phyloP scores from a whole-genome alignment of 2,888 invertebrate species.

The Geotrupes spiniger region DNA sequence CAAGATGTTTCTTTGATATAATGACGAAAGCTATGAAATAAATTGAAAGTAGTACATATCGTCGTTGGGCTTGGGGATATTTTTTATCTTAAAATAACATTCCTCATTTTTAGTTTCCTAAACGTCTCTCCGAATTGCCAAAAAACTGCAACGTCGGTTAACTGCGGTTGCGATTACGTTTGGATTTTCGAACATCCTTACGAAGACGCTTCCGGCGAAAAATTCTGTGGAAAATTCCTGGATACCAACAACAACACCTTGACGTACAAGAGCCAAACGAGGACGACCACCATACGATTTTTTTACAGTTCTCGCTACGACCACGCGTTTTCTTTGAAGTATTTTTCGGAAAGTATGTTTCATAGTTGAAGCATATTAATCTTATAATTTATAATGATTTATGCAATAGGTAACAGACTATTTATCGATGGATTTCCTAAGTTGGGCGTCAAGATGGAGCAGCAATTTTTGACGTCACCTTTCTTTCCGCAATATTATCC shows the following conservation, averaged over 20 bases:
- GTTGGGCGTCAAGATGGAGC: conserved; percentile 45
- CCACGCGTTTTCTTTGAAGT: conserved; percentile 63
- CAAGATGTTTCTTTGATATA: too few relatives aligned
- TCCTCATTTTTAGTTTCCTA: conserved; percentile 36
- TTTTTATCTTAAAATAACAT: background rate
- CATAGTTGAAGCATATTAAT: conserved; percentile 3
- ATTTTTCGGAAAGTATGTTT: conserved; percentile 61
- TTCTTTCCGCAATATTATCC: conserved; percentile 68
- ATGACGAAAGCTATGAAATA: too few relatives aligned
- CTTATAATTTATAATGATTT: conserved; percentile 4
- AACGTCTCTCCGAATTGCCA: conserved; percentile 43
- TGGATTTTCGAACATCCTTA: conserved; percentile 65
- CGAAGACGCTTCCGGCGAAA: conserved; percentile 58
- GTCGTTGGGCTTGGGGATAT: too few relatives aligned
- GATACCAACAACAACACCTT: conserved; percentile 40
- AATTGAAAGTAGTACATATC: too few relatives aligned
- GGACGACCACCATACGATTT: conserved; percentile 58
- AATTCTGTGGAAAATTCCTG: conserved; percentile 56
- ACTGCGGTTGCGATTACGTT: conserved; percentile 59
- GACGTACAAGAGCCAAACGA: conserved; percentile 59
- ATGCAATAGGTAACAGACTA: conserved; percentile 56
- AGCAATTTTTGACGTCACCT: conserved; percentile 61
- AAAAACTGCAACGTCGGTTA: conserved; percentile 34
- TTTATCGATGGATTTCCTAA: conserved; percentile 52
- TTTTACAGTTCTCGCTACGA: conserved; percentile 58